phyloP scores from a whole-genome alignment of 1,140 invertebrate genomes.

The Caligus rogercresseyi region DNA sequence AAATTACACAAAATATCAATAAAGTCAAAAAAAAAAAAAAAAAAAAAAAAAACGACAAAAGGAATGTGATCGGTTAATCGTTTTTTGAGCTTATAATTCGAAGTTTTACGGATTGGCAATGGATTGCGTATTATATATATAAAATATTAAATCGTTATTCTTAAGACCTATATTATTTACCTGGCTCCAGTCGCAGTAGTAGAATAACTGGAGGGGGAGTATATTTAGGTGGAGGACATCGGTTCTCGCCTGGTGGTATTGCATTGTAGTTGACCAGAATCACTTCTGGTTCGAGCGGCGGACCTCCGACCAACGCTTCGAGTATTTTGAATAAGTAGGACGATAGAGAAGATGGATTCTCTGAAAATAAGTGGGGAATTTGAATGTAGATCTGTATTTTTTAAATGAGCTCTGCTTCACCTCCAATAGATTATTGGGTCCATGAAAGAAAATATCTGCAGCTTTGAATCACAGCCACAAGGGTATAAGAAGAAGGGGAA shows the following conservation, averaged over 20 bases:
- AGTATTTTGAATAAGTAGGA: conserved; percentile 32
- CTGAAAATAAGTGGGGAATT: conserved; percentile 39
- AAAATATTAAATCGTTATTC: too few species aligned
- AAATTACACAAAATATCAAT: too few species aligned
- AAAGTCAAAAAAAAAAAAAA: too few species aligned
- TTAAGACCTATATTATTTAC: too few species aligned
- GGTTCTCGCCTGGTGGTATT: conserved; percentile 16
- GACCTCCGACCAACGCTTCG: conserved; percentile 15
- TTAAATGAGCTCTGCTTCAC: too few species aligned
- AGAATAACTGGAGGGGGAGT: conserved; percentile 76
- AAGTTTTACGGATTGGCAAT: too few species aligned
- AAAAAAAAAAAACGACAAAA: too few species aligned
- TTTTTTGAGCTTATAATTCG: too few species aligned
- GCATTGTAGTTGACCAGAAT: conserved; percentile 13
- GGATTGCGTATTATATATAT: too few species aligned
- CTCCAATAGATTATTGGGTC: conserved; percentile 68
- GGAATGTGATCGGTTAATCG: too few species aligned
- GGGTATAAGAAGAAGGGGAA: conserved; percentile 53
- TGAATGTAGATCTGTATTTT: too few species aligned
- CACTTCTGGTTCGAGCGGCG: background rate
- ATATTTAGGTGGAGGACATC: conserved; percentile 68
- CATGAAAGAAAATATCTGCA: conserved; percentile 58
- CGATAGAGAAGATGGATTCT: conserved; percentile 52
- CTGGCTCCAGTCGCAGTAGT: conserved; percentile 65
- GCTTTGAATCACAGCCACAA: conserved; percentile 57